Base-by-base conservation (phyloP, 2,888 invertebrate genomes). In the Amaurobius ferox region DNA sequence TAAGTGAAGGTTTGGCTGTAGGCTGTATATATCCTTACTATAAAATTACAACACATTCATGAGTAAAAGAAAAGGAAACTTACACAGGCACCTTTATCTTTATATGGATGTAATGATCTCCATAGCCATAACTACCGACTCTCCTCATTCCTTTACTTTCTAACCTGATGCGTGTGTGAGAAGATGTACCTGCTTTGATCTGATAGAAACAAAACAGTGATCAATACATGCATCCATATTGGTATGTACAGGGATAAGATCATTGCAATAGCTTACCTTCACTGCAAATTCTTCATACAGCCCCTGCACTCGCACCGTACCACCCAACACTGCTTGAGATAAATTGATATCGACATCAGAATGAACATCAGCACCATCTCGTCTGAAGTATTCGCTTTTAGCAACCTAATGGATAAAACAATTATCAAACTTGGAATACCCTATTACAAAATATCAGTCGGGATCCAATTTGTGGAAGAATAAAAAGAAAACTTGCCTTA, bases 331-430 rank as follows among this genome's bases (percentile, higher is more conserved):
- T 0, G 99, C 98, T 92, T 99, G 99, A 0, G 97, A 93, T 9
- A 99, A 91, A 0, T 97, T 97, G 88, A 99, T 94, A 90, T 94
- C 93, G 0, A 96, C 96, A 90, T 98, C 97, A n/a, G 98, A 97
- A 91, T 99, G 97, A 0, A 99, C 95, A 91, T 99, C 99, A 3
- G 97, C 94, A 0, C 98, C 98, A 88, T 99, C 98, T 68, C 99
- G 93, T 83, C 94, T 94, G 92, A 99, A 99, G 91, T 97, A 96
- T 88, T 94, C 94, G 23, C 98, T 98, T 89, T 94, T 95, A 83
- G 90, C 89, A 1, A 92, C 92, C 92, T 92, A 7, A 35, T 35
- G 35, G 9, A 35, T 9, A 35, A 7, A 35, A 35, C 5, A 7
- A 9, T 35, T 35, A 35, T 7, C 9, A 35, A 35, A 35, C 5